A percentile compares a stretch with the other conserved stretches of the same genome.
These are phyloP conservation scores for Tiliqua scincoides DNA, from an alignment of 2,113 vertebrate species.

Conservation along the genomic window DNA sequence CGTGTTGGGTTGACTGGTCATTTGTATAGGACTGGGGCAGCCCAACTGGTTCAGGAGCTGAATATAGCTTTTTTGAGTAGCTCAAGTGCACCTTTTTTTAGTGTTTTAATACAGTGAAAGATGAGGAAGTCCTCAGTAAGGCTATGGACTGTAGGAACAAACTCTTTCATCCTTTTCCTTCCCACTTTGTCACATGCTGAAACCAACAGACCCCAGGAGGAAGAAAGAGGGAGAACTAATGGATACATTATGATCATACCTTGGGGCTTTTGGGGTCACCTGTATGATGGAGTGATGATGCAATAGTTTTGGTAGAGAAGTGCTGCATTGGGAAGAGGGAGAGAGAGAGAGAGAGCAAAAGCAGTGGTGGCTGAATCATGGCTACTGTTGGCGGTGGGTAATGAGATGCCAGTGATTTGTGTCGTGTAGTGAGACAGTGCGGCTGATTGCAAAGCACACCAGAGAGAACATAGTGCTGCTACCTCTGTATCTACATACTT, in stretches of 20 bases:
- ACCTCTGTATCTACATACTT: neutral
- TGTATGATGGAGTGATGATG: neutral
- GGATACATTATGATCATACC: neutral
- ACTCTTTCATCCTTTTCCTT: neutral
- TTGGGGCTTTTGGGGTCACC: neutral
- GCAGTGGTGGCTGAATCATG: neutral
- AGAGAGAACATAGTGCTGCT: too few species aligned
- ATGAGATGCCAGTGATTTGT: neutral
- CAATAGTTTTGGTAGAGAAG: neutral
- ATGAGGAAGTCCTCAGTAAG: neutral
- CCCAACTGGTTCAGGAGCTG: neutral
- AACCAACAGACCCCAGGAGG: neutral
- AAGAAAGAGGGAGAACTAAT: neutral
- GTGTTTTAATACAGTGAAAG: neutral
- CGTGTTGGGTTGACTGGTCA: constrained; percentile 8
- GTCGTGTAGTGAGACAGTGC: neutral
- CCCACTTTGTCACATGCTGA: neutral
- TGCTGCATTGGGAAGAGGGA: neutral
- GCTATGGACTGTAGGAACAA: neutral
- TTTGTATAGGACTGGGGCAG: constrained; percentile 9
- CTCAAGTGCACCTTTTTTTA: neutral
- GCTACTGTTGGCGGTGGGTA: neutral
- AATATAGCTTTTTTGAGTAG: neutral
- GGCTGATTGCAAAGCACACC: neutral
- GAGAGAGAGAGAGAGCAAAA: neutral